These are phyloP conservation scores for Pseudopleuronectes americanus DNA, from an alignment of 2,797 vertebrate species.

Conservation along the genomic window DNA sequence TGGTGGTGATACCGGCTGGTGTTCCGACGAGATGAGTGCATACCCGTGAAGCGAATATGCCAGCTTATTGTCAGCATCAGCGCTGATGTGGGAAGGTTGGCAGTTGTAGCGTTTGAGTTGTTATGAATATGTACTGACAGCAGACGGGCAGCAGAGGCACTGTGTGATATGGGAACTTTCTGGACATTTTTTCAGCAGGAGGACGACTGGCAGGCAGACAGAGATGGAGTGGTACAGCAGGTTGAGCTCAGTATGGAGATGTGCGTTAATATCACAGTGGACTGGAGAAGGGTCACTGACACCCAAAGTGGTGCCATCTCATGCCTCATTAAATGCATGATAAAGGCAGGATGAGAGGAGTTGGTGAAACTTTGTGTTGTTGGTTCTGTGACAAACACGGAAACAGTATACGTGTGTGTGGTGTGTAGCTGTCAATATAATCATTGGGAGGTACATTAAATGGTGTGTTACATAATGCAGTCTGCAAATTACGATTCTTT, in stretches of 20 bases:
- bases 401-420: too few relatives aligned
- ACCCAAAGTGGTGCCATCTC: slow-evolving; percentile 37
- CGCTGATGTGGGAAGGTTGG: slow-evolving; percentile 17
- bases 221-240: background rate
- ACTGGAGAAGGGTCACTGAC: slow-evolving; percentile 31
- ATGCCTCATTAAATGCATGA: background rate
- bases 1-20: slow-evolving; percentile 33
- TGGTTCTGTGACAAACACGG: too few relatives aligned
- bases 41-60: slow-evolving; percentile 23
- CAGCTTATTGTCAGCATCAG: slow-evolving; percentile 38
- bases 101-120: slow-evolving; percentile 21
- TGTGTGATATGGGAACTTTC: slow-evolving; percentile 47
- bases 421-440: too few relatives aligned
- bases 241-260: slow-evolving; percentile 29
- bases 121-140: slow-evolving; percentile 46
- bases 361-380: slow-evolving; percentile 4
- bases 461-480: too few relatives aligned
- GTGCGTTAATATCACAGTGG: slow-evolving; percentile 36
- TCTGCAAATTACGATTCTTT: too few relatives aligned
- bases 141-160: slow-evolving; percentile 38
- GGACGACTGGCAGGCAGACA: background rate
- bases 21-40: slow-evolving; percentile 26
- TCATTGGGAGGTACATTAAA: too few relatives aligned
- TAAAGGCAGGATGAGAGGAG: slow-evolving; percentile 1
- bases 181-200: slow-evolving; percentile 36